These are phyloP conservation scores for Callimorpha dominula DNA, from an alignment of 2,888 invertebrate genomes.

Conservation along the genomic window DNA sequence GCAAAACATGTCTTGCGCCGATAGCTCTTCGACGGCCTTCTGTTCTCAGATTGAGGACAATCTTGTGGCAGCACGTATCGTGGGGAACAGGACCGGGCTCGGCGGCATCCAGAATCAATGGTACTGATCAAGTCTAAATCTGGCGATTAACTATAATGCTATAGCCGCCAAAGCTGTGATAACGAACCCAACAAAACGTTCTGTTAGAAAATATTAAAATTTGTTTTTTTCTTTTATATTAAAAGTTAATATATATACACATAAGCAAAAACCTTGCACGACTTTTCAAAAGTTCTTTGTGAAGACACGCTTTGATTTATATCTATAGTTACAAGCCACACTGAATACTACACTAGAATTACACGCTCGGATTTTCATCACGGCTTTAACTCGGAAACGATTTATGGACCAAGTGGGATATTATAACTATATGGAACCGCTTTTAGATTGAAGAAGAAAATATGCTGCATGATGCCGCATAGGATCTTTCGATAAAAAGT, in stretches of 20 bases:
- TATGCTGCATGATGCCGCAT: not conserved
- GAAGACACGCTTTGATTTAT: slow-evolving; percentile 20
- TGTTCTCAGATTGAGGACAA: too few species aligned
- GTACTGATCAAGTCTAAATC: too few species aligned
- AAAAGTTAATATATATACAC: not conserved
- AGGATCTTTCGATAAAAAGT: not conserved
- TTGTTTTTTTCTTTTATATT: not conserved
- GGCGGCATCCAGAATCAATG: too few species aligned
- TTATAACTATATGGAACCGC: slow-evolving; percentile 1
- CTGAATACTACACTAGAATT: slow-evolving; percentile 12
- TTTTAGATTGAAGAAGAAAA: not conserved
- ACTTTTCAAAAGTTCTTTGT: slow-evolving; percentile 8
- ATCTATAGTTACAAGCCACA: slow-evolving; percentile 12
- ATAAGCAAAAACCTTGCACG: not conserved
- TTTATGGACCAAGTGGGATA: slow-evolving; percentile 15
- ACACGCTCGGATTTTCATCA: slow-evolving; percentile 22
- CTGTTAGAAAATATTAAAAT: not conserved
- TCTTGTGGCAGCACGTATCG: too few species aligned
- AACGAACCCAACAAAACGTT: too few species aligned
- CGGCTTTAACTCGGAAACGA: slow-evolving; percentile 11
- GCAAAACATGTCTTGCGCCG: too few species aligned
- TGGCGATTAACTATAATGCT: too few species aligned
- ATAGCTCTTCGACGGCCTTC: too few species aligned
- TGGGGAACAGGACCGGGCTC: too few species aligned
- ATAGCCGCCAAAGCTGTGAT: too few species aligned